Conservation (phyloP, 1,140 invertebrate species). For the Drosophila sp. region DNA sequence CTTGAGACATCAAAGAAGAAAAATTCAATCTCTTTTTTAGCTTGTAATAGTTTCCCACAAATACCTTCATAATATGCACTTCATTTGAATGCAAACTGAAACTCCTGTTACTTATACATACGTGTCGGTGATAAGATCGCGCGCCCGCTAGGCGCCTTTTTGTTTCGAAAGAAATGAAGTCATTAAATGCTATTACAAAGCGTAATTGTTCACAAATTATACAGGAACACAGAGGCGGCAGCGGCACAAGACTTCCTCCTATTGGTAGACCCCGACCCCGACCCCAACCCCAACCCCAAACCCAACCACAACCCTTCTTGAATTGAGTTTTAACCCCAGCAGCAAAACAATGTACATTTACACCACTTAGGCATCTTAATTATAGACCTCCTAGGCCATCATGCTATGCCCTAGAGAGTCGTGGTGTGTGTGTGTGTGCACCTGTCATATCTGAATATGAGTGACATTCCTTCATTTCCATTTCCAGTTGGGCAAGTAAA, state of each 20-base stretch:
- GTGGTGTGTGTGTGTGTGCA: slow-evolving; percentile 38
- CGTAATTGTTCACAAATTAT: slow-evolving; percentile 81
- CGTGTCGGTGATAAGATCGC: slow-evolving; percentile 8
- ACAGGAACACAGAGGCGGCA: slow-evolving; percentile 43
- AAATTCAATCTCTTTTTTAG: not conserved
- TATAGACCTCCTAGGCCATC: slow-evolving; percentile 53
- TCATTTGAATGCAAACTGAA: slow-evolving; percentile 7
- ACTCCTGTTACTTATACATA: not conserved
- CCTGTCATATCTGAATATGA: slow-evolving; percentile 71
- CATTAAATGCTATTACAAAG: slow-evolving; percentile 81
- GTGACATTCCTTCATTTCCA: slow-evolving; percentile 57
- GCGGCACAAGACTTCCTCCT: slow-evolving; percentile 53
- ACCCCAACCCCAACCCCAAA: no score
- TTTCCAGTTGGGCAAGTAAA: slow-evolving; percentile 24
- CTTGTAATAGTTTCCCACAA: not conserved
- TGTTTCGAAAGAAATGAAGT: slow-evolving; percentile 67
- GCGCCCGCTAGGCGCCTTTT: slow-evolving; percentile 14
- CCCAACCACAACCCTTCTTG: slow-evolving; percentile 34
- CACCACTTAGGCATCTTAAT: slow-evolving; percentile 74
- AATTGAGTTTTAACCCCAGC: slow-evolving; percentile 28
- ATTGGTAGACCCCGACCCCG: not conserved
- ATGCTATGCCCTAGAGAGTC: not conserved
- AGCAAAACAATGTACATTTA: slow-evolving; percentile 68
- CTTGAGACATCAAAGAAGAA: not conserved
- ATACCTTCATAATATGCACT: not conserved